These are phyloP conservation scores for Hirtodrosophila duncani DNA, from an alignment of 2,888 invertebrate species.

Conservation along the genomic window DNA sequence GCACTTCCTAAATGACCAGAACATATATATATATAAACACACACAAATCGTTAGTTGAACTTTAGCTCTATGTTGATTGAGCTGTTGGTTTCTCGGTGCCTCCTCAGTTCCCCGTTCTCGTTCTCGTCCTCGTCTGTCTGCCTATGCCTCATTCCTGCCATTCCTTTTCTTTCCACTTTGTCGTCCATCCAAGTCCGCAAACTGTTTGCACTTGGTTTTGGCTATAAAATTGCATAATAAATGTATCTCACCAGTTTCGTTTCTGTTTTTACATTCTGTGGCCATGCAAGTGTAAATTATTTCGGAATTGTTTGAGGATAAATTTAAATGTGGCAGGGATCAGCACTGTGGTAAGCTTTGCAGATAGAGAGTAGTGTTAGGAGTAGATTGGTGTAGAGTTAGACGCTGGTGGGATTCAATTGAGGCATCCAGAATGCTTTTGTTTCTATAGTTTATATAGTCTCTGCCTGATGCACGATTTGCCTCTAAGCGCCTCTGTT, in stretches of 20 bases:
- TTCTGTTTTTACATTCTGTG: conserved; percentile 9
- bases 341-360: too few relatives aligned
- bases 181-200: conserved; percentile 47
- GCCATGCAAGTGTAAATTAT: conserved; percentile 43
- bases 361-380: too few relatives aligned
- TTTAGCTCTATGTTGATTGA: conserved; percentile 53
- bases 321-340: conserved; percentile 1
- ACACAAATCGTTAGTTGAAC: conserved; percentile 52
- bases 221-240: conserved; percentile 63
- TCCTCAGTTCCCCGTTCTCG: conserved; percentile 6
- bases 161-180: neutral
- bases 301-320: conserved; percentile 26
- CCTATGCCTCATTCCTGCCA: conserved; percentile 4
- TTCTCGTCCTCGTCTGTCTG: neutral
- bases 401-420: too few relatives aligned
- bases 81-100: conserved; percentile 53
- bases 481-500: too few relatives aligned
- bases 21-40: conserved; percentile 9
- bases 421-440: too few relatives aligned
- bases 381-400: neutral
- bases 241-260: conserved; percentile 38
- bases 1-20: conserved; percentile 48
- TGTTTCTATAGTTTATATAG: too few relatives aligned
- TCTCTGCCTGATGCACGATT: too few relatives aligned
- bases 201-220: conserved; percentile 67